phyloP scores from a whole-genome alignment of 2,113 vertebrate species.

The Chionomys nivalis region DNA sequence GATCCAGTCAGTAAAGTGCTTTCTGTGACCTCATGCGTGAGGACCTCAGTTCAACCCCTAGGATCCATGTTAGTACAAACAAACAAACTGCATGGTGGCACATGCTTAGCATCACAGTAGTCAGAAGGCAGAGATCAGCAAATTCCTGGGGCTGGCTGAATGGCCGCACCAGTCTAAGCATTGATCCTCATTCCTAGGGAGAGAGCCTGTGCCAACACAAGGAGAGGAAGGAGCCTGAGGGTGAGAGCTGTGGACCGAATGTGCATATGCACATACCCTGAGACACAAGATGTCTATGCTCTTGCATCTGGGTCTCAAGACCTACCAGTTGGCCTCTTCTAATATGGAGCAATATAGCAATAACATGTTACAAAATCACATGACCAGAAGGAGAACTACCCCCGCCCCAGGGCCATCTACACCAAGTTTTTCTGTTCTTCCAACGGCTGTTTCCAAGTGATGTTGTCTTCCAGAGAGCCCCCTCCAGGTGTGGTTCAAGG shows the following conservation, averaged over 20 bases:
- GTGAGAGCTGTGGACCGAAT: background rate
- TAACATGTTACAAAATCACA: conserved; percentile 43
- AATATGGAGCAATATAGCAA: conserved; percentile 39
- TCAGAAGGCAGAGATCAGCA: background rate
- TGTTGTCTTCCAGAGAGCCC: conserved; percentile 11
- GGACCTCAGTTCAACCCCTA: background rate
- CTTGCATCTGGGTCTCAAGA: background rate
- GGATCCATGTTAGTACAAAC: background rate
- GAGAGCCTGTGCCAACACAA: background rate
- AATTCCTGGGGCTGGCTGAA: background rate
- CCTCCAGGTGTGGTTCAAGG: background rate
- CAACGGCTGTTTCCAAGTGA: background rate
- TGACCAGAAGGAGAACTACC: conserved; percentile 59
- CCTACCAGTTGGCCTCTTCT: conserved; percentile 38
- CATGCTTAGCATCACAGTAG: background rate
- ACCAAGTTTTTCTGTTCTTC: conserved; percentile 41
- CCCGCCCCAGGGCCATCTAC: background rate
- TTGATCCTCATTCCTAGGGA: too few species aligned
- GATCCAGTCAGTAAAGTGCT: background rate
- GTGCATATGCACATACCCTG: background rate
- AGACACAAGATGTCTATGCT: background rate
- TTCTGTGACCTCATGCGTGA: background rate
- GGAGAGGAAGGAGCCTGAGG: background rate
- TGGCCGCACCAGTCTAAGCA: too few species aligned
- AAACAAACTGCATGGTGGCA: background rate